Evolutionary conservation across 2,888 invertebrate species (phyloP).

Genomic region (Acanthococcus lagerstroemiae): DNA sequence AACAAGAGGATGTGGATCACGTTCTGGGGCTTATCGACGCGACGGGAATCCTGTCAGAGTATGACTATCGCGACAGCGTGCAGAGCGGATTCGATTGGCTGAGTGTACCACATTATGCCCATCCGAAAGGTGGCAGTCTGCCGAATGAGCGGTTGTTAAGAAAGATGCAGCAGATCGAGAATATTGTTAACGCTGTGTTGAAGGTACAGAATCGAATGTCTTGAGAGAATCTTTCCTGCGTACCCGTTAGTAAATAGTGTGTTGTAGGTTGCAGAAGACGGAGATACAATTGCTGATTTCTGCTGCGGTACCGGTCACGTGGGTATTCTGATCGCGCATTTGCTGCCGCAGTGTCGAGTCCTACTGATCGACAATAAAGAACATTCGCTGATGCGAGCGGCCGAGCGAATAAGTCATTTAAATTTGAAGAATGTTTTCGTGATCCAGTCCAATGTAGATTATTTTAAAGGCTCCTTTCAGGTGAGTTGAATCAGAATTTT

Average conservation of each 20-base stretch:
- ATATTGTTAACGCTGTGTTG: conserved; percentile 65
- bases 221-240: background rate
- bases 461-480: conserved; percentile 58
- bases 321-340: conserved; percentile 71
- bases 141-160: conserved; percentile 61
- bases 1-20: conserved; percentile 55
- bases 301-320: conserved; percentile 91
- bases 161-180: conserved; percentile 80
- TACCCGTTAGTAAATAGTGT: too few species aligned
- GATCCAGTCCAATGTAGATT: conserved; percentile 81
- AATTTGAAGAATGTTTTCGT: conserved; percentile 62
- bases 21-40: conserved; percentile 39
- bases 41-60: conserved; percentile 43
- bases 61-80: conserved; percentile 39
- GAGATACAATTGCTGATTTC: conserved; percentile 77
- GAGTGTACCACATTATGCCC: conserved; percentile 59
- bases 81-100: conserved; percentile 54
- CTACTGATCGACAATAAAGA: conserved; percentile 87
- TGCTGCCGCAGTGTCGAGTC: conserved; percentile 65
- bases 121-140: conserved; percentile 67
- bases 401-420: conserved; percentile 55
- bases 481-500: too few species aligned
- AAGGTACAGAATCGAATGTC: conserved; percentile 39
- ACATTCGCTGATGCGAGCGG: conserved; percentile 66
- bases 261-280: conserved; percentile 49